A percentile compares a stretch with the other conserved stretches of the same genome.
Conservation (phyloP, 2,888 invertebrate species). For the Cryptus armator region DNA sequence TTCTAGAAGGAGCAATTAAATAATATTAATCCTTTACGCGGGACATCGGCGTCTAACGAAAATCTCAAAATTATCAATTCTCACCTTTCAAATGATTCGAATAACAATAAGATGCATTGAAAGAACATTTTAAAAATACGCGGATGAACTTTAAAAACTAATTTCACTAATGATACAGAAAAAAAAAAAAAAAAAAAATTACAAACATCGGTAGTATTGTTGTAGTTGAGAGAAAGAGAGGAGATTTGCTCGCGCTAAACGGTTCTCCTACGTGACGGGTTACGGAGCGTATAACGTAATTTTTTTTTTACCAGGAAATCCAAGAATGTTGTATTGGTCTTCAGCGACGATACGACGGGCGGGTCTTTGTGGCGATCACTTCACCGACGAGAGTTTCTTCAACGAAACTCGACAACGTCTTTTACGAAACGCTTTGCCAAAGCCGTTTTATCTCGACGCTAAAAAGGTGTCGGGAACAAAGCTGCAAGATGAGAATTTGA, state of each 20-base stretch:
- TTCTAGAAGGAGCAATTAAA: not conserved
- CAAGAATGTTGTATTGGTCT: slow-evolving; percentile 26
- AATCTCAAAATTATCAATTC: too few species aligned
- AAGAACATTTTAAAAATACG: too few species aligned
- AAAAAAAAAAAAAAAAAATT: too few species aligned
- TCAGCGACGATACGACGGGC: slow-evolving; percentile 43
- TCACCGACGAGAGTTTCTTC: slow-evolving; percentile 44
- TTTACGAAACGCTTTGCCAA: slow-evolving; percentile 37
- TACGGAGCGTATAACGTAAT: not conserved
- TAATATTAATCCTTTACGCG: not conserved
- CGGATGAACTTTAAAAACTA: too few species aligned
- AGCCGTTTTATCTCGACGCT: slow-evolving; percentile 26
- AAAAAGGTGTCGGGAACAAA: not conserved
- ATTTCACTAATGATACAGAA: too few species aligned
- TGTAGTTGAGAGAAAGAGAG: too few species aligned
- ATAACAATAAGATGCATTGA: too few species aligned
- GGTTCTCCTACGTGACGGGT: too few species aligned
- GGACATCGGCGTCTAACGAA: too few species aligned
- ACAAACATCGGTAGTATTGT: too few species aligned
- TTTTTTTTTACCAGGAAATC: slow-evolving; percentile 27
- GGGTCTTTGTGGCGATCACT: slow-evolving; percentile 47
- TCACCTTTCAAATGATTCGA: too few species aligned
- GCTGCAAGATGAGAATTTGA: not conserved
- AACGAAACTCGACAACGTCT: slow-evolving; percentile 42
- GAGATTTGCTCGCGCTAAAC: too few species aligned